Conservation (phyloP, 2,113 vertebrate species). For the Leuciscus idus region DNA sequence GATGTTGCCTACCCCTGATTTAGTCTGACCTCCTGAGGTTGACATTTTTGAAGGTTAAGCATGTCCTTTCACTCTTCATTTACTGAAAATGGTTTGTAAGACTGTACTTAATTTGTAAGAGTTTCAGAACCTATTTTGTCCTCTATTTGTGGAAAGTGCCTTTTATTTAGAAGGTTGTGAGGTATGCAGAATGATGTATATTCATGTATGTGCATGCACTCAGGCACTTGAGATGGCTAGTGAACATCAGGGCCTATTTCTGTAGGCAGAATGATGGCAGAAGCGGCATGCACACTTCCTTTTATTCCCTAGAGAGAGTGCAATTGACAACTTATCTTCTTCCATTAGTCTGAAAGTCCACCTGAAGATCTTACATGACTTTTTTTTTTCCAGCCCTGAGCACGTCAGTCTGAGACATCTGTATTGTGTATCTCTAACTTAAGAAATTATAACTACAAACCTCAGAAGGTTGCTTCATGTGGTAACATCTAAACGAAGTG, state of each 20-base stretch:
- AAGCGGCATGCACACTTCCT: neutral
- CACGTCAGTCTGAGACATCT: neutral
- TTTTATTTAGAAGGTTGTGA: neutral
- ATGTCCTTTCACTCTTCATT: neutral
- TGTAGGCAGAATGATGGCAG: neutral
- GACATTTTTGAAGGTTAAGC: neutral
- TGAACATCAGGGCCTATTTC: slow-evolving; percentile 12
- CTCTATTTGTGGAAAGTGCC: neutral
- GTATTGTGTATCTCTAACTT: neutral
- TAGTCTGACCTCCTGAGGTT: neutral
- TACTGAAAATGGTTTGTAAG: neutral
- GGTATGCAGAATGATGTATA: slow-evolving; percentile 18
- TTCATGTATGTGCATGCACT: neutral
- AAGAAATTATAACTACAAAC: neutral
- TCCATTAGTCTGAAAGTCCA: slow-evolving; percentile 26
- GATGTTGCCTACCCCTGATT: no score
- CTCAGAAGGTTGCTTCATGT: neutral
- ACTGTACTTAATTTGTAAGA: neutral
- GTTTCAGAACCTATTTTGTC: neutral
- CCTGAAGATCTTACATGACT: slow-evolving; percentile 18
- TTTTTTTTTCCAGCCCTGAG: neutral
- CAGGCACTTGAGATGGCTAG: neutral
- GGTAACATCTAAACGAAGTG: neutral
- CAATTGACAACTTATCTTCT: slow-evolving; percentile 16
- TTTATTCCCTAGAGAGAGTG: neutral